These are phyloP conservation scores for Cylas formicarius DNA, from an alignment of 1,140 invertebrate genomes.

Conservation along the genomic window DNA sequence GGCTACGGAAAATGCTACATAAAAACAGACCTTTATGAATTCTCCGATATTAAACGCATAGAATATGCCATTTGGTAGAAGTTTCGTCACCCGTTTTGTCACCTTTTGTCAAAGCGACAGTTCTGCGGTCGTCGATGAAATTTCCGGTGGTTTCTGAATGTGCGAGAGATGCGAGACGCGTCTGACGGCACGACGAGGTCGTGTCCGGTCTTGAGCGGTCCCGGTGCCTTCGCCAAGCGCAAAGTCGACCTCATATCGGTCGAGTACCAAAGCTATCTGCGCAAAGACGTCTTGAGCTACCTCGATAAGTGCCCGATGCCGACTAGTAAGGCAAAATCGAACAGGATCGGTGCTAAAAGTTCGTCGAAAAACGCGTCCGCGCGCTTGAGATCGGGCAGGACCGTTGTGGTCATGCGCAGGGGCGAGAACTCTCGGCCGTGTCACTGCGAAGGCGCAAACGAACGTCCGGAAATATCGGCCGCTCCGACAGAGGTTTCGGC, in stretches of 20 bases:
- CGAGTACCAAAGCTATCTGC: conserved; percentile 23
- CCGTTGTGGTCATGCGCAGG: too few species aligned
- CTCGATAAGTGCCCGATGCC: conserved; percentile 20
- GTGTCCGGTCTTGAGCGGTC: conserved; percentile 5
- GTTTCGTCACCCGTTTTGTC: too few species aligned
- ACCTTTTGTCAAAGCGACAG: too few species aligned
- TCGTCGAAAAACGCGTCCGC: not conserved
- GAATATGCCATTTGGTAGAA: too few species aligned
- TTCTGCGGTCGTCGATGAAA: too few species aligned
- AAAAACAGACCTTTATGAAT: too few species aligned
- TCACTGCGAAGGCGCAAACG: too few species aligned
- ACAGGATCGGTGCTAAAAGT: conserved; percentile 3
- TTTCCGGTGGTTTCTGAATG: not conserved
- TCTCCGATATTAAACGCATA: too few species aligned
- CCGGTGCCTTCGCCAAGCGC: conserved; percentile 4
- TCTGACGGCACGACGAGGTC: conserved; percentile 16
- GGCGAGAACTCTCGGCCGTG: too few species aligned
- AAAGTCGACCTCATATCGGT: conserved; percentile 20
- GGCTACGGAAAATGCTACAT: too few species aligned
- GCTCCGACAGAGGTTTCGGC: too few species aligned
- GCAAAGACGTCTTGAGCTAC: conserved; percentile 17
- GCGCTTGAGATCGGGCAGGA: not conserved
- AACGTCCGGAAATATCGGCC: too few species aligned
- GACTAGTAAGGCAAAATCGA: conserved; percentile 5
- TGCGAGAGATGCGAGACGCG: conserved; percentile 20